Evolutionary conservation across 2,113 vertebrate species (phyloP).

Genomic region (Coptodon rendalli): DNA sequence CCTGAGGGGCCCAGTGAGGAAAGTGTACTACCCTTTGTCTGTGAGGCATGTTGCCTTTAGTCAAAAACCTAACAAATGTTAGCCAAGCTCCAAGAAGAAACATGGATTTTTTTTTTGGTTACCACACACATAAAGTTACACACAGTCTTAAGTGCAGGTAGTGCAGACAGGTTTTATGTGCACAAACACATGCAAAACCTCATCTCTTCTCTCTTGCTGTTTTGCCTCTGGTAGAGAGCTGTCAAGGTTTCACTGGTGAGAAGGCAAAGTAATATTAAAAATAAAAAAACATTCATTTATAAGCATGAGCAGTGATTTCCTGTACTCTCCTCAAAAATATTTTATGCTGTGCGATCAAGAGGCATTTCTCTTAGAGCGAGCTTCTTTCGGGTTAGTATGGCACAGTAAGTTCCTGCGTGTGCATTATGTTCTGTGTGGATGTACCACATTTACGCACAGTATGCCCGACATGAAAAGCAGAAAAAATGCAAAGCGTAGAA

Average conservation of each 20-base stretch:
- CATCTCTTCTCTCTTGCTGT: background rate
- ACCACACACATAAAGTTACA: background rate
- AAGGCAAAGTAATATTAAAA: constrained; percentile 28
- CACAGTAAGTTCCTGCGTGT: background rate
- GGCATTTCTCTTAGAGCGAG: constrained; percentile 42
- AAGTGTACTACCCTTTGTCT: background rate
- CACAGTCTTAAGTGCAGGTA: background rate
- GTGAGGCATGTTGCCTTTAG: constrained; percentile 51
- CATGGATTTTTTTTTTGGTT: constrained; percentile 3
- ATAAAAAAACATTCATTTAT: constrained; percentile 65
- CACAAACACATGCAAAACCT: background rate
- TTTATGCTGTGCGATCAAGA: constrained; percentile 50
- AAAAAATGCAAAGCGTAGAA: background rate
- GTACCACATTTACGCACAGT: background rate
- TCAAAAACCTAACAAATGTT: constrained; percentile 35
- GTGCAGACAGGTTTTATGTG: constrained; percentile 14
- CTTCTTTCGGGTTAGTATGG: constrained; percentile 14
- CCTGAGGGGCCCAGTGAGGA: constrained; percentile 18
- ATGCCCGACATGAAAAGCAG: background rate
- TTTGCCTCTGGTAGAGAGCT: constrained; percentile 34
- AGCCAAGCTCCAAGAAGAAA: constrained; percentile 1
- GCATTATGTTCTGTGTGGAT: background rate
- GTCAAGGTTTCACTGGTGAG: constrained; percentile 33
- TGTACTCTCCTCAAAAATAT: constrained; percentile 23
- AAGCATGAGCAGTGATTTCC: constrained; percentile 50